These are phyloP conservation scores for Trachops cirrhosus DNA, from an alignment of 2,797 vertebrate genomes.

Conservation along the genomic window DNA sequence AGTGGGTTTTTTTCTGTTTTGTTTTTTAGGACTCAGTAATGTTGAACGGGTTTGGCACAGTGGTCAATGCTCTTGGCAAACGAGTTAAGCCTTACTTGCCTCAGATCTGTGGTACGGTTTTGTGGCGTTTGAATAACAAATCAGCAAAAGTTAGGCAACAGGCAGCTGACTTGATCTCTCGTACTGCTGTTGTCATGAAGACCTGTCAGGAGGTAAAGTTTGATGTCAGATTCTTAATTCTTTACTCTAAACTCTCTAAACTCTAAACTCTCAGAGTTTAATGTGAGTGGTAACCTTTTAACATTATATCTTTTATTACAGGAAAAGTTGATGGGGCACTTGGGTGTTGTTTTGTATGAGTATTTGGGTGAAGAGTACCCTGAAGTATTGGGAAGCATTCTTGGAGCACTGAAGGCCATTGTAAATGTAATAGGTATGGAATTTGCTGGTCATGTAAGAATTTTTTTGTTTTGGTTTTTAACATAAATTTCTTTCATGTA, in stretches of 20 bases:
- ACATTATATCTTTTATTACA: conserved; percentile 75
- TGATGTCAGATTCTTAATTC: not conserved
- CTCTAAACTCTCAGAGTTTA: too few species aligned
- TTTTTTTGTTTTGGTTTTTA: conserved; percentile 10
- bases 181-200: conserved; percentile 99
- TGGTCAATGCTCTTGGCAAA: conserved; percentile 98
- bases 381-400: conserved; percentile 98
- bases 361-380: conserved; percentile 99
- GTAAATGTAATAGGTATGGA: conserved; percentile 97
- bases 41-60: conserved; percentile 98
- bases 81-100: conserved; percentile 98
- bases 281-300: not conserved
- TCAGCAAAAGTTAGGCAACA: conserved; percentile 99
- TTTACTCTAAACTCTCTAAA: too few species aligned
- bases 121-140: conserved; percentile 99
- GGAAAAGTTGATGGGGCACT: conserved; percentile 99
- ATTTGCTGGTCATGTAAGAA: conserved; percentile 23
- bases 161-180: conserved; percentile 97
- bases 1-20: not conserved
- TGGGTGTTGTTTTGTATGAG: conserved; percentile 98
- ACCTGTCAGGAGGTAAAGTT: conserved; percentile 96
- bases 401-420: conserved; percentile 98
- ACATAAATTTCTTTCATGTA: not conserved
- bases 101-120: conserved; percentile 98
- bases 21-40: conserved; percentile 95